phyloP scores from a whole-genome alignment of 2,797 vertebrate species.

The Sandelia bainsii region DNA sequence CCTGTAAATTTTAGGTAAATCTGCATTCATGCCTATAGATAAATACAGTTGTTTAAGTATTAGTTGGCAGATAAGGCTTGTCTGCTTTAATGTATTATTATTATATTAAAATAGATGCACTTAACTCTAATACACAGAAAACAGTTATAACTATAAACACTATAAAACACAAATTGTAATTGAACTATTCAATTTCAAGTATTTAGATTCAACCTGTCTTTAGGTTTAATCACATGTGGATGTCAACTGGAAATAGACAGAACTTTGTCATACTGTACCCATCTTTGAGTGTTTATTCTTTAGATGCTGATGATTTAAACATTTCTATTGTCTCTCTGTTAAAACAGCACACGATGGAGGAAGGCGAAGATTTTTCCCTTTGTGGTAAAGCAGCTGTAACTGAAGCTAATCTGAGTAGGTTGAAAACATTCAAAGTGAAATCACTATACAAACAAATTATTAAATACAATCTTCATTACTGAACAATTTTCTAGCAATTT shows the following conservation, averaged over 20 bases:
- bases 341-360: slow-evolving; percentile 65
- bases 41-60: too few relatives aligned
- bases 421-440: not conserved
- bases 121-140: not conserved
- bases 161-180: too few relatives aligned
- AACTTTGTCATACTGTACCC: not conserved
- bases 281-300: not conserved
- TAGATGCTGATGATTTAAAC: not conserved
- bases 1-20: not conserved
- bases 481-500: too few relatives aligned
- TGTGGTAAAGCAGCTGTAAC: slow-evolving; percentile 57
- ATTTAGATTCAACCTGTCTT: too few relatives aligned
- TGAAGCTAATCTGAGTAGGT: slow-evolving; percentile 75
- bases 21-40: not conserved
- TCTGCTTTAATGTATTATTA: too few relatives aligned
- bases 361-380: slow-evolving; percentile 57
- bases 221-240: too few relatives aligned
- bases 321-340: slow-evolving; percentile 20
- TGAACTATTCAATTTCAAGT: too few relatives aligned
- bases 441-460: not conserved
- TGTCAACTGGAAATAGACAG: not conserved
- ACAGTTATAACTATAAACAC: not conserved
- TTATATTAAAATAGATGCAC: too few relatives aligned
- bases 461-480: not conserved
- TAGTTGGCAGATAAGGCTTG: too few relatives aligned